A percentile compares a stretch with the other conserved stretches of the same genome.
phyloP scores from a whole-genome alignment of 2,113 vertebrate species.

The Python bivittatus region DNA sequence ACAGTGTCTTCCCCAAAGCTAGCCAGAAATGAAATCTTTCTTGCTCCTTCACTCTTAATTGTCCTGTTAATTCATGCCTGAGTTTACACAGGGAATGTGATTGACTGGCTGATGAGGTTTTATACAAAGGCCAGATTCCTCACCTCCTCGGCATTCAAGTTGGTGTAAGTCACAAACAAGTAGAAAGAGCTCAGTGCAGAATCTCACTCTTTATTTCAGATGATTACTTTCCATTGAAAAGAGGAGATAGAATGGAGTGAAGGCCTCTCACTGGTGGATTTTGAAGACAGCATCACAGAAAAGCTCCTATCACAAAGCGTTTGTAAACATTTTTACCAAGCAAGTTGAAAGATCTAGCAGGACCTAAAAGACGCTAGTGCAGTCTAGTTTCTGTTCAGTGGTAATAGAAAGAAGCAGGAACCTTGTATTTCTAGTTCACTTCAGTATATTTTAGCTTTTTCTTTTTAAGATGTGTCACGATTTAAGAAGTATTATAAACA shows the following conservation, averaged over 20 bases:
- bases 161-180: background rate
- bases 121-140: background rate
- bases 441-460: background rate
- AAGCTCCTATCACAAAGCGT: background rate
- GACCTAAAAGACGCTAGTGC: background rate
- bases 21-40: constrained; percentile 1
- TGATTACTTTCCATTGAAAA: background rate
- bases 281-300: background rate
- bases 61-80: constrained; percentile 6
- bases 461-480: background rate
- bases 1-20: background rate
- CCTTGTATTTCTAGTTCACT: background rate
- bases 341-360: background rate
- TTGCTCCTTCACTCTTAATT: background rate
- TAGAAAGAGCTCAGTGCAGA: background rate
- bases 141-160: background rate
- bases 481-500: background rate
- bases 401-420: constrained; percentile 4
- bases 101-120: constrained; percentile 31
- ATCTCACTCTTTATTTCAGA: constrained; percentile 3
- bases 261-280: background rate
- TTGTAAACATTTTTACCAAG: background rate
- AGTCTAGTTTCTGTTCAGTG: background rate
- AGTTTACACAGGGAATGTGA: background rate
- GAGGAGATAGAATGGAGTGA: background rate